These are phyloP conservation scores for Leptopilina clavipes DNA, from an alignment of 1,140 invertebrate genomes.

Conservation along the genomic window DNA sequence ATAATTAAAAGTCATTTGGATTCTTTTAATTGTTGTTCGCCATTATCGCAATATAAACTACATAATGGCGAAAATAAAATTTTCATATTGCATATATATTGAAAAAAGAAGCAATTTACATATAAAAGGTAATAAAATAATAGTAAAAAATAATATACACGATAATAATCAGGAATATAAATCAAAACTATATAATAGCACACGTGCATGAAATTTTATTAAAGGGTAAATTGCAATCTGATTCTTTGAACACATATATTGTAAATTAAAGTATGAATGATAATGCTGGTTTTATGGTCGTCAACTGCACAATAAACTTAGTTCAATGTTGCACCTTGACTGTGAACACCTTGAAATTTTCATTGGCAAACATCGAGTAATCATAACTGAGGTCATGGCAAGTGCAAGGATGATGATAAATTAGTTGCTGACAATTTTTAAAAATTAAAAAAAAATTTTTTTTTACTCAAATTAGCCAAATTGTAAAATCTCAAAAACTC, in stretches of 20 bases:
- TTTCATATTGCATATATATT: too few relatives aligned
- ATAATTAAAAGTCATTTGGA: too few relatives aligned
- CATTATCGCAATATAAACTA: too few relatives aligned
- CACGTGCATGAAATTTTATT: constrained; percentile 2
- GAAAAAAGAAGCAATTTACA: too few relatives aligned
- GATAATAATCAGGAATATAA: background rate
- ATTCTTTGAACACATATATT: constrained; percentile 2
- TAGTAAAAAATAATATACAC: background rate
- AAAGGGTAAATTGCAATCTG: background rate
- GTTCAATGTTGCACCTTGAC: constrained; percentile 5
- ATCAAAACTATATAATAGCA: background rate
- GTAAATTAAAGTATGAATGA: constrained; percentile 1
- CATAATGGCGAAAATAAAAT: too few relatives aligned
- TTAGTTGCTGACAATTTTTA: background rate
- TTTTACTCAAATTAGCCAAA: too few relatives aligned
- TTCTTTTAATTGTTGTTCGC: too few relatives aligned
- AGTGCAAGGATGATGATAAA: constrained; percentile 12
- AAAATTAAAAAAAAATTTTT: background rate
- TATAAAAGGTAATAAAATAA: too few relatives aligned
- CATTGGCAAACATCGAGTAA: constrained; percentile 12
- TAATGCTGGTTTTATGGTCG: background rate
- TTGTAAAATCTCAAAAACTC: background rate
- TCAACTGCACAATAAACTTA: constrained; percentile 12
- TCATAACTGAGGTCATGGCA: constrained; percentile 3
- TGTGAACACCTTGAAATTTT: constrained; percentile 19